These are phyloP conservation scores for Desoria tigrina DNA, from an alignment of 2,888 invertebrate genomes.

Conservation along the genomic window DNA sequence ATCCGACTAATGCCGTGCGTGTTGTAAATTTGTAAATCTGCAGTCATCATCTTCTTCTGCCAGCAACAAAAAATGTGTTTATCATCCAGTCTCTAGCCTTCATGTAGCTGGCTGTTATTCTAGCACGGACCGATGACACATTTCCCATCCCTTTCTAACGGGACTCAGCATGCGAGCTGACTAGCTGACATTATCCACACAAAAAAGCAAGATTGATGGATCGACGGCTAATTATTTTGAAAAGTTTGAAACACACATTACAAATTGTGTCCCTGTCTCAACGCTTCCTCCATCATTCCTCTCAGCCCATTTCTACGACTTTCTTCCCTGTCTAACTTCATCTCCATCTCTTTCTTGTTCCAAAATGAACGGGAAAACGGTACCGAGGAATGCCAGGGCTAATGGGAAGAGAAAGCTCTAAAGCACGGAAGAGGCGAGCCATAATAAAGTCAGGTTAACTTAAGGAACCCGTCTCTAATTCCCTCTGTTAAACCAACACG, in stretches of 20 bases:
- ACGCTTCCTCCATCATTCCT: no score
- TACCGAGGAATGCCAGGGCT: no score
- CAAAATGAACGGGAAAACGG: not conserved
- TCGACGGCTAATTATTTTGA: conserved; percentile 53
- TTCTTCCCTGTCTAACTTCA: not conserved
- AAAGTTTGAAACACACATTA: conserved; percentile 47
- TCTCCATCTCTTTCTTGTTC: conserved; percentile 19
- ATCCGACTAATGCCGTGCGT: no score
- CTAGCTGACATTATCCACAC: not conserved
- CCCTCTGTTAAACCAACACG: not conserved
- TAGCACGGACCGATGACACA: conserved; percentile 24
- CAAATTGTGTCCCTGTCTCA: no score
- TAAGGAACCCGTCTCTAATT: not conserved
- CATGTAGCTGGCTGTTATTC: conserved; percentile 13
- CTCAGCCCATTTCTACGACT: not conserved
- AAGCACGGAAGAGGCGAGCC: conserved; percentile 29
- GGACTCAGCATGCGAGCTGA: not conserved
- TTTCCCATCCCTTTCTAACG: conserved; percentile 20
- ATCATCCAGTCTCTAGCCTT: not conserved
- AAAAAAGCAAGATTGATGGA: conserved; percentile 49
- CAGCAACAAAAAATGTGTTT: not conserved
- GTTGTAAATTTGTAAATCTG: not conserved
- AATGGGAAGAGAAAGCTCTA: conserved; percentile 45
- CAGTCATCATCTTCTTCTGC: not conserved
- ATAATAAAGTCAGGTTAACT: conserved; percentile 20